A percentile compares a stretch with the other conserved stretches of the same genome.
Conservation (phyloP, 2,888 invertebrate genomes). For the Leptura quadrifasciata region DNA sequence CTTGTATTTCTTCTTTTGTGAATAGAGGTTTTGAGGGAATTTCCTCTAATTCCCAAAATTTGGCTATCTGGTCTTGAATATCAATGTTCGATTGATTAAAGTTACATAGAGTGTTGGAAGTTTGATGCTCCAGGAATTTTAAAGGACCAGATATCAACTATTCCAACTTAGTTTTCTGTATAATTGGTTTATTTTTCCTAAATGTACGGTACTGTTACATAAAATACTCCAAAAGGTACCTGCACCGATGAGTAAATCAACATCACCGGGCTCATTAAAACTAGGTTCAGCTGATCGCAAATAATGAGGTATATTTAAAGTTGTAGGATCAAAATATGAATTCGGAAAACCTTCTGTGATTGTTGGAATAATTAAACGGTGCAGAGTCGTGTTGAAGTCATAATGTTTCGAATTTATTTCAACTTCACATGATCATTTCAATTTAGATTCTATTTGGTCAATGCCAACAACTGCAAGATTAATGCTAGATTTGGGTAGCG, state of each 20-base stretch:
- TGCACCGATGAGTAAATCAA: constrained; percentile 48
- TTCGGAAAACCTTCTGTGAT: background rate
- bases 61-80: background rate
- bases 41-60: too few relatives aligned
- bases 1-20: background rate
- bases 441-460: background rate
- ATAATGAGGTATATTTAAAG: background rate
- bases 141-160: constrained; percentile 39
- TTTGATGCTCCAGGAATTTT: background rate
- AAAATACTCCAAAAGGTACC: constrained; percentile 44
- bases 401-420: background rate
- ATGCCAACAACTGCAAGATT: background rate
- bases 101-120: too few relatives aligned
- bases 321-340: background rate
- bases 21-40: too few relatives aligned
- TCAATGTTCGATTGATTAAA: background rate
- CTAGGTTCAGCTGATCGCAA: constrained; percentile 43
- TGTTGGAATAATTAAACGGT: background rate
- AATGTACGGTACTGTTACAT: constrained; percentile 10
- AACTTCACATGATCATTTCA: background rate
- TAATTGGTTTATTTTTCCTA: constrained; percentile 35
- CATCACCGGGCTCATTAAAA: constrained; percentile 36
- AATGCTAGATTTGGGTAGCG: background rate
- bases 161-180: constrained; percentile 42
- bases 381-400: background rate